phyloP scores from a whole-genome alignment of 2,113 vertebrate species.

The Thalassarche chlororhynchos region DNA sequence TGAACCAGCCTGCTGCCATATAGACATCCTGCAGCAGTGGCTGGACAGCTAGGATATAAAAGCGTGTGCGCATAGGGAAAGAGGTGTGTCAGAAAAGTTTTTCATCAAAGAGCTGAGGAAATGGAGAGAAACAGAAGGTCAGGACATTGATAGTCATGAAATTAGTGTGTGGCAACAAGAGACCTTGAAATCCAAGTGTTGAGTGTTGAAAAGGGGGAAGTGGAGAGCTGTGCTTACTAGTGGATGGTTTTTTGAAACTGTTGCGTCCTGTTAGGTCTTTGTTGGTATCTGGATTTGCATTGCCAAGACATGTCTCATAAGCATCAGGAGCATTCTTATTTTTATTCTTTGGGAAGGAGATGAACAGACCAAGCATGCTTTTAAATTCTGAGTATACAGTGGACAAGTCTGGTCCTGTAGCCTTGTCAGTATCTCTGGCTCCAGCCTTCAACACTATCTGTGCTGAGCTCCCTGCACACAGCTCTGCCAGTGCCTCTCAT shows the following conservation, averaged over 20 bases:
- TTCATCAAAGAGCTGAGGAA: not conserved
- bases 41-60: not conserved
- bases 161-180: not conserved
- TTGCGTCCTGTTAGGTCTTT: not conserved
- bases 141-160: not conserved
- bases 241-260: not conserved
- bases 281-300: not conserved
- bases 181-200: not conserved
- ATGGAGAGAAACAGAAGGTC: not conserved
- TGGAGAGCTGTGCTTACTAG: not conserved
- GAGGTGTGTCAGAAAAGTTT: not conserved
- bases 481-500: not conserved
- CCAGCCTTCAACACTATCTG: not conserved
- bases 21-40: not conserved
- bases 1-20: not conserved
- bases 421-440: not conserved
- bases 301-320: not conserved
- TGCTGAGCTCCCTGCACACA: not conserved
- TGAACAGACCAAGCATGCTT: not conserved
- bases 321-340: not conserved
- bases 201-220: not conserved
- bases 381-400: not conserved
- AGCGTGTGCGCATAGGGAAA: not conserved
- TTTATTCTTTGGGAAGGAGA: not conserved
- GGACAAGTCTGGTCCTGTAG: not conserved